Evolutionary conservation across 2,888 invertebrate species (phyloP).

Genomic region (Erebia palarica): DNA sequence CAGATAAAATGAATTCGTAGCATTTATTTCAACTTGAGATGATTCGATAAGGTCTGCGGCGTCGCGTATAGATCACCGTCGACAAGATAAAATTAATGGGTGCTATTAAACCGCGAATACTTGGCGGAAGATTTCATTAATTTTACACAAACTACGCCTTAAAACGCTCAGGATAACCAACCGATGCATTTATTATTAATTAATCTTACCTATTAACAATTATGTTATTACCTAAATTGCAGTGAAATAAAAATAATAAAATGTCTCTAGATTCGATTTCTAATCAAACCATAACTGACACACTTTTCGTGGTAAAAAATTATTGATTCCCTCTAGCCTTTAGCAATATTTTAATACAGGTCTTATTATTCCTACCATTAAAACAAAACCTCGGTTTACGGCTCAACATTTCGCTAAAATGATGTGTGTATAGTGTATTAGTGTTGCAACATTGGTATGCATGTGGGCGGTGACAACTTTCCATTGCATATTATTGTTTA

Average conservation of each 20-base stretch:
- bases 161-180: conserved; percentile 63
- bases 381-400: too few relatives aligned
- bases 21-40: conserved; percentile 52
- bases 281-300: background rate
- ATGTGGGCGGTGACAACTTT: too few relatives aligned
- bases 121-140: conserved; percentile 77
- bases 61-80: conserved; percentile 55
- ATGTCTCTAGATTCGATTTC: conserved; percentile 18
- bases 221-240: background rate
- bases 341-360: too few relatives aligned
- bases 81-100: conserved; percentile 79
- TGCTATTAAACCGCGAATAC: conserved; percentile 76
- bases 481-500: too few relatives aligned
- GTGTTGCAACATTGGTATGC: too few relatives aligned
- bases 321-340: too few relatives aligned
- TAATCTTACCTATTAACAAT: conserved; percentile 32
- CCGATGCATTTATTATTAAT: conserved; percentile 76
- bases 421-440: too few relatives aligned
- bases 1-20: conserved; percentile 47
- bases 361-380: too few relatives aligned
- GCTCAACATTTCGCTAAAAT: too few relatives aligned
- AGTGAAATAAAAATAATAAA: background rate
- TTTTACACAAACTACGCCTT: conserved; percentile 73
- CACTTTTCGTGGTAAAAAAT: too few relatives aligned
- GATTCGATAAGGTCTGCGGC: conserved; percentile 41